Conservation (phyloP, 1,140 invertebrate genomes). For the Apis dorsata region DNA sequence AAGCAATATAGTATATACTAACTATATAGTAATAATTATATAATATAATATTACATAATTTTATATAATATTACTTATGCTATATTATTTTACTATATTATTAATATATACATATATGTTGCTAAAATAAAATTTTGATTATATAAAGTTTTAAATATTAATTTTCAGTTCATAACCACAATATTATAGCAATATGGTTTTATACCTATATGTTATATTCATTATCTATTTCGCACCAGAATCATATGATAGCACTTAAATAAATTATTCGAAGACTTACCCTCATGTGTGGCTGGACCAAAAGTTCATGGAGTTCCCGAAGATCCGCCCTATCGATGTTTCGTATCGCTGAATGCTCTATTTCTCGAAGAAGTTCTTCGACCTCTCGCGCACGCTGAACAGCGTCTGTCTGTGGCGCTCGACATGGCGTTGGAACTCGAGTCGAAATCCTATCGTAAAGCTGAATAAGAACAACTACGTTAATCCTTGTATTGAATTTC, state of each 20-base stretch:
- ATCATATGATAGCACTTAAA: not conserved
- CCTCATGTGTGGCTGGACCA: conserved; percentile 92
- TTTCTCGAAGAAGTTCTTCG: conserved; percentile 84
- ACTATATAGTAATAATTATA: no score
- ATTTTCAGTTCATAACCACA: not conserved
- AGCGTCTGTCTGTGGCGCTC: conserved; percentile 89
- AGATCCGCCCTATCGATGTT: conserved; percentile 82
- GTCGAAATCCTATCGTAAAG: conserved; percentile 92
- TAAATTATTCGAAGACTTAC: conserved; percentile 81
- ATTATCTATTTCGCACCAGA: not conserved
- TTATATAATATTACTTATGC: no score
- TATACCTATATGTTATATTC: no score
- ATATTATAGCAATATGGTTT: no score
- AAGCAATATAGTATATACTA: no score
- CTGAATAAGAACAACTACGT: conserved; percentile 79
- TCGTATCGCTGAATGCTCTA: conserved; percentile 80
- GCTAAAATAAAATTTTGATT: no score
- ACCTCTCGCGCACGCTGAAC: conserved; percentile 88
- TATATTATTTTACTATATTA: no score
- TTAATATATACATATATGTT: no score
- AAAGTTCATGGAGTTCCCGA: conserved; percentile 89
- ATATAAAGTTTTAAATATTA: not conserved
- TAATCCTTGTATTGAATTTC: not conserved
- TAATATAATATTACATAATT: no score
- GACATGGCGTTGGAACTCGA: conserved; percentile 86